Conservation (phyloP, 1,140 invertebrate species). For the Listronotus bonariensis region DNA sequence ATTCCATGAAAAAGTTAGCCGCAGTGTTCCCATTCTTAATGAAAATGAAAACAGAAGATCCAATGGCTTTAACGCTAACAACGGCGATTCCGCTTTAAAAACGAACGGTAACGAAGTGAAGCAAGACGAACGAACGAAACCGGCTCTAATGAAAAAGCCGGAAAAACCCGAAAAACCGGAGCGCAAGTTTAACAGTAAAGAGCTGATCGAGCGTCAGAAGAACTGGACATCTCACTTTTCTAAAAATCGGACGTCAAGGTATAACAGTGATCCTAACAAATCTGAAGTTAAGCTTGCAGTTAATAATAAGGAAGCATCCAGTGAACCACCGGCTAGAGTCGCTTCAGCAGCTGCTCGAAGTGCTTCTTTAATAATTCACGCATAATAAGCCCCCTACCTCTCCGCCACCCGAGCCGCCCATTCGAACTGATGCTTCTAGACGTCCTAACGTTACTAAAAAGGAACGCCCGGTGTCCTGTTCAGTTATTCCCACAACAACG, state of each 20-base stretch:
- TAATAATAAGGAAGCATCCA: slow-evolving; percentile 53
- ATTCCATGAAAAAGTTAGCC: slow-evolving; percentile 33
- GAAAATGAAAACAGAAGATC: slow-evolving; percentile 41
- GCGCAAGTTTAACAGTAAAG: slow-evolving; percentile 78
- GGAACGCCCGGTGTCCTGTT: slow-evolving; percentile 49
- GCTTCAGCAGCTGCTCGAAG: slow-evolving; percentile 54
- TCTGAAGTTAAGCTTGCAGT: slow-evolving; percentile 48
- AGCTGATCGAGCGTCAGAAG: slow-evolving; percentile 85
- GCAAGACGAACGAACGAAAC: slow-evolving; percentile 54
- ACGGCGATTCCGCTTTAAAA: slow-evolving; percentile 52
- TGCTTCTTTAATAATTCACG: slow-evolving; percentile 52
- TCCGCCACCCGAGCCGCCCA: slow-evolving; percentile 60
- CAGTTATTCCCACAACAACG: slow-evolving; percentile 50
- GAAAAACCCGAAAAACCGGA: slow-evolving; percentile 84
- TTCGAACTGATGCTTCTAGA: slow-evolving; percentile 51
- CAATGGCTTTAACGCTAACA: slow-evolving; percentile 44
- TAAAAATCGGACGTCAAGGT: slow-evolving; percentile 68
- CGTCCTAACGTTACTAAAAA: slow-evolving; percentile 48
- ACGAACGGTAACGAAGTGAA: slow-evolving; percentile 57
- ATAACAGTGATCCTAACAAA: slow-evolving; percentile 67
- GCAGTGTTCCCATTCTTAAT: slow-evolving; percentile 41
- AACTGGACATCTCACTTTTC: slow-evolving; percentile 91
- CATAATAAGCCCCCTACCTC: slow-evolving; percentile 59
- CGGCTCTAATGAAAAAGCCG: slow-evolving; percentile 58
- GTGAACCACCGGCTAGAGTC: slow-evolving; percentile 36